These are phyloP conservation scores for Xylocampa areola DNA, from an alignment of 2,888 invertebrate genomes.

Conservation along the genomic window DNA sequence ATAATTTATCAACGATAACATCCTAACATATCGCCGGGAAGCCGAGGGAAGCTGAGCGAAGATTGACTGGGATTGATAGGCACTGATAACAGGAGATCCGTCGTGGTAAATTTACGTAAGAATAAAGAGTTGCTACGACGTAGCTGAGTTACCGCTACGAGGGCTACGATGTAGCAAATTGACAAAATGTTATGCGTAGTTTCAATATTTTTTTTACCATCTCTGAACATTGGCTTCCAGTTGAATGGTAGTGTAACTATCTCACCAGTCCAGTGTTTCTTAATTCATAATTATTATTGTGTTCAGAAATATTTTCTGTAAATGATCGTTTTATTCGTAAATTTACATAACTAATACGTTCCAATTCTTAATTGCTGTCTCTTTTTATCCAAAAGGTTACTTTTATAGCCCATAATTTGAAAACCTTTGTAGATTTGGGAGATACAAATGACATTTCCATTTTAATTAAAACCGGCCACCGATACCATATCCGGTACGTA, in stretches of 20 bases:
- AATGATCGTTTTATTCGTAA: too few relatives aligned
- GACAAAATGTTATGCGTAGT: not conserved
- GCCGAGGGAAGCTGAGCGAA: constrained; percentile 35
- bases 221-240: not conserved
- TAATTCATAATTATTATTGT: constrained; percentile 8
- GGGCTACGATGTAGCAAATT: constrained; percentile 27
- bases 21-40: constrained; percentile 44
- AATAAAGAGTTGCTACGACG: constrained; percentile 27
- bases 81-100: constrained; percentile 19
- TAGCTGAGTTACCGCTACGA: constrained; percentile 19
- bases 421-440: not conserved
- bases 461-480: constrained; percentile 13
- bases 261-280: too few relatives aligned
- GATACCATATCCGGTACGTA: constrained; percentile 1
- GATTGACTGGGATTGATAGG: constrained; percentile 44
- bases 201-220: not conserved
- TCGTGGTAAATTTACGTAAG: constrained; percentile 13
- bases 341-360: constrained; percentile 5
- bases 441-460: not conserved
- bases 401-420: not conserved
- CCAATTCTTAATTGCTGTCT: constrained; percentile 3
- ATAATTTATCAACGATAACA: constrained; percentile 56
- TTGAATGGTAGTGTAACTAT: too few relatives aligned
- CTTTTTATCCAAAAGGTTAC: constrained; percentile 7
- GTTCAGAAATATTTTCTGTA: constrained; percentile 22